Evolutionary conservation across 2,888 invertebrate genomes (phyloP).

Genomic region (Hirtodrosophila alboralis): DNA sequence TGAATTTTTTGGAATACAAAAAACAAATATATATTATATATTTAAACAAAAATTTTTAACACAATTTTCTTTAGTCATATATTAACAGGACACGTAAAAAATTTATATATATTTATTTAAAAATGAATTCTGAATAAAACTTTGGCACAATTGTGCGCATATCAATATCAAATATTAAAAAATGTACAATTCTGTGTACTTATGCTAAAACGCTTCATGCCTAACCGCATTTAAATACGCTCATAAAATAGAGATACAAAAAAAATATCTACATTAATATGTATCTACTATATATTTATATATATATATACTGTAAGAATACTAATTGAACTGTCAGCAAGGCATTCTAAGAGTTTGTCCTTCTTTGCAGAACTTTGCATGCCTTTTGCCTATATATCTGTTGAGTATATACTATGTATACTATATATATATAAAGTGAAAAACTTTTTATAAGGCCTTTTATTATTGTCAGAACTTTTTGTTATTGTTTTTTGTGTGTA

Average conservation of each 20-base stretch:
- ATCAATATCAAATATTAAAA: not conserved
- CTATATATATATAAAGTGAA: constrained; percentile 1
- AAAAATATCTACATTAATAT: too few relatives aligned
- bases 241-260: too few relatives aligned
- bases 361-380: constrained; percentile 65
- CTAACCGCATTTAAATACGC: constrained; percentile 42
- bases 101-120: constrained; percentile 21
- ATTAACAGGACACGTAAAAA: constrained; percentile 22
- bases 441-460: constrained; percentile 43
- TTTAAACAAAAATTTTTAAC: constrained; percentile 23
- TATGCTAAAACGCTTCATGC: constrained; percentile 58
- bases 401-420: not conserved
- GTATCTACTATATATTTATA: constrained; percentile 22
- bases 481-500: constrained; percentile 33
- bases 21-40: constrained; percentile 7
- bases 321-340: constrained; percentile 54
- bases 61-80: constrained; percentile 19
- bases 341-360: constrained; percentile 35
- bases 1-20: constrained; percentile 38
- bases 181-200: constrained; percentile 11
- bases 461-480: constrained; percentile 41
- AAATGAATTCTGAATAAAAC: constrained; percentile 39
- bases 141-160: constrained; percentile 20
- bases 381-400: constrained; percentile 33
- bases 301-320: constrained; percentile 22